Evolutionary conservation across 2,113 vertebrate species (phyloP).

Genomic region (Miniopterus natalensis): DNA sequence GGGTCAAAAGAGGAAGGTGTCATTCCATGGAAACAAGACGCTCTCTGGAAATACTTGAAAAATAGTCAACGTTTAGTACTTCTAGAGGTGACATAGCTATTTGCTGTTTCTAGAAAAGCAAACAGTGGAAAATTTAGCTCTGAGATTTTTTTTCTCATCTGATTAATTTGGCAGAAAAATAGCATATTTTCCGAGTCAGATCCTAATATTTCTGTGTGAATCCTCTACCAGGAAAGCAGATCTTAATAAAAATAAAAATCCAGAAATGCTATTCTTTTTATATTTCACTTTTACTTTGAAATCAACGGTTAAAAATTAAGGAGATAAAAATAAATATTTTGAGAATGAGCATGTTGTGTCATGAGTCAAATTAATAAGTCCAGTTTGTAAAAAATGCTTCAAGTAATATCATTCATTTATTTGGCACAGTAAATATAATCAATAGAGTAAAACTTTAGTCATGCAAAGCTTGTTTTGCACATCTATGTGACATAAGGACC

Average conservation of each 20-base stretch:
- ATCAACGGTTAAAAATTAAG: not conserved
- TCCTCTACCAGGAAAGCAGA: slow-evolving; percentile 16
- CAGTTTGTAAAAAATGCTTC: not conserved
- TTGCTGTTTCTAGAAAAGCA: not conserved
- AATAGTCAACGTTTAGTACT: not conserved
- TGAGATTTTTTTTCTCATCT: not conserved
- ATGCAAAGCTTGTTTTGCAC: not conserved
- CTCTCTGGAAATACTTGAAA: not conserved
- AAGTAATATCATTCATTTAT: not conserved
- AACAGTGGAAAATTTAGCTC: not conserved
- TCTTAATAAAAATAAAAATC: not conserved
- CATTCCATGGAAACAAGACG: not conserved
- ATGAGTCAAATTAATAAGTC: not conserved
- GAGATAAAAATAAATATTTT: slow-evolving; percentile 43
- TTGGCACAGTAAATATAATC: not conserved
- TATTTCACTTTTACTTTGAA: slow-evolving; percentile 27
- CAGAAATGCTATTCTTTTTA: not conserved
- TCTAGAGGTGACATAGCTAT: not conserved
- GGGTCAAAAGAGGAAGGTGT: not conserved
- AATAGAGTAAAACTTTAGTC: not conserved
- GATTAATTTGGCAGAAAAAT: not conserved
- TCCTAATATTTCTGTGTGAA: not conserved
- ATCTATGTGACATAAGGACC: not conserved
- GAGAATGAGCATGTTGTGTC: not conserved
- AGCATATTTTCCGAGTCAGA: not conserved